These are phyloP conservation scores for Alloscopus bannaensis DNA, from an alignment of 2,888 invertebrate genomes.

Conservation along the genomic window DNA sequence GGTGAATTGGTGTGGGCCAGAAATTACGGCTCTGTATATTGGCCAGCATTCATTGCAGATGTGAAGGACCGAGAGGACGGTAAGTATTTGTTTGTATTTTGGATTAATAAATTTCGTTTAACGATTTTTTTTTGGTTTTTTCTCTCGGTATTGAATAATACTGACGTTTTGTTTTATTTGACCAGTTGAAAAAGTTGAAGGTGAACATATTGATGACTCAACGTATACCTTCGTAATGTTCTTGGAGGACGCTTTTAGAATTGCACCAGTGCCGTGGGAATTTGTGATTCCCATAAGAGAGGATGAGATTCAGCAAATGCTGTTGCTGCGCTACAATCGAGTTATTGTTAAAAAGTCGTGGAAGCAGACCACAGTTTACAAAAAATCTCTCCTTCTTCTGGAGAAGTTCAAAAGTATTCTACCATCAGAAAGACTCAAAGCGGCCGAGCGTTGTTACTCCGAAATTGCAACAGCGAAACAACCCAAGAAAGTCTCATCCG, in stretches of 20 bases:
- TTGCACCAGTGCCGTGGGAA: constrained; percentile 50
- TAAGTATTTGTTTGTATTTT: neutral
- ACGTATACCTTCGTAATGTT: constrained; percentile 59
- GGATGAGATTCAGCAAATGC: constrained; percentile 40
- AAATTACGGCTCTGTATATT: constrained; percentile 55
- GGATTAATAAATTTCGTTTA: no score
- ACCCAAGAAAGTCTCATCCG: neutral
- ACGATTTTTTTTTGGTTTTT: no score
- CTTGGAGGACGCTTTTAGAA: constrained; percentile 55
- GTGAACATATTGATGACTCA: constrained; percentile 28
- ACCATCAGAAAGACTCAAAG: neutral
- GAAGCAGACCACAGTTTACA: constrained; percentile 24
- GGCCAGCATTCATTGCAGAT: constrained; percentile 65
- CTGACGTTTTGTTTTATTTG: neutral
- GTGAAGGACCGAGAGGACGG: constrained; percentile 48
- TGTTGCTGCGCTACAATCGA: constrained; percentile 48
- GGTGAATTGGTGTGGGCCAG: constrained; percentile 66
- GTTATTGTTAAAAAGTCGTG: constrained; percentile 38
- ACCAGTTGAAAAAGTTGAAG: constrained; percentile 5
- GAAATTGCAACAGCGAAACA: neutral
- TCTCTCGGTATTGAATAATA: no score
- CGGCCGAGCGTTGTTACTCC: neutral
- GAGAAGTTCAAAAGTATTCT: constrained; percentile 41
- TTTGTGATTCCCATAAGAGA: constrained; percentile 53
- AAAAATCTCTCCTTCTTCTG: constrained; percentile 37